These are phyloP conservation scores for Prionace glauca DNA, from an alignment of 2,797 vertebrate species.

Conservation along the genomic window DNA sequence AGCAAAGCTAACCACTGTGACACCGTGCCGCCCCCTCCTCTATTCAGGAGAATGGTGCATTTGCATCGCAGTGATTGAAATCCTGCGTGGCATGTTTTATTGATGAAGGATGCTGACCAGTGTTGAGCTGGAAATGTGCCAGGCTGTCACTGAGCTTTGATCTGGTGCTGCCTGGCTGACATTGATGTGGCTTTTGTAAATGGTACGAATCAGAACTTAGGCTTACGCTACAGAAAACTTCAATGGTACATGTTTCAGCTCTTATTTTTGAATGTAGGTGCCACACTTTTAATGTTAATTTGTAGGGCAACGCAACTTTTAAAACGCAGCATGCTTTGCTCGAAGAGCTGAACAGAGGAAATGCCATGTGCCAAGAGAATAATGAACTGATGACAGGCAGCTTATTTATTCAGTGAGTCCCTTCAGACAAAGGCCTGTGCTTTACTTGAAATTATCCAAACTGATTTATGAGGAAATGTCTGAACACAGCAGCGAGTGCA, in stretches of 20 bases:
- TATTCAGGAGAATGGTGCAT: background rate
- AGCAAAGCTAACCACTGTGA: no score
- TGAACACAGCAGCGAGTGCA: conserved; percentile 30
- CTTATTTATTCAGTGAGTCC: conserved; percentile 35
- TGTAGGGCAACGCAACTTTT: background rate
- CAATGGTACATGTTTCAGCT: background rate
- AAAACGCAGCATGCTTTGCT: background rate
- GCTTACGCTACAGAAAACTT: background rate
- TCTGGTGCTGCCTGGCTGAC: background rate
- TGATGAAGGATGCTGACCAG: background rate
- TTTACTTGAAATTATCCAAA: conserved; percentile 23
- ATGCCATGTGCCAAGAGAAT: conserved; percentile 27
- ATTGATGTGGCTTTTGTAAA: background rate
- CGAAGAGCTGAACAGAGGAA: background rate
- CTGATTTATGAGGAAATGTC: conserved; percentile 34
- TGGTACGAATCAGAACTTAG: background rate
- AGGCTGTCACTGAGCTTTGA: background rate
- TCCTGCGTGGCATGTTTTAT: background rate
- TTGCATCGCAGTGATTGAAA: background rate
- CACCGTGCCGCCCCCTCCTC: no score
- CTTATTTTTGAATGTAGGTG: background rate
- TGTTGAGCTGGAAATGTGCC: background rate
- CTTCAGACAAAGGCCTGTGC: conserved; percentile 34
- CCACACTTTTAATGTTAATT: background rate
- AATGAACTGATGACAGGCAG: conserved; percentile 35